Percentiles rank a stretch among this genome's conserved stretches.
phyloP scores from a whole-genome alignment of 2,888 invertebrate species.

The Micropterix aruncella region DNA sequence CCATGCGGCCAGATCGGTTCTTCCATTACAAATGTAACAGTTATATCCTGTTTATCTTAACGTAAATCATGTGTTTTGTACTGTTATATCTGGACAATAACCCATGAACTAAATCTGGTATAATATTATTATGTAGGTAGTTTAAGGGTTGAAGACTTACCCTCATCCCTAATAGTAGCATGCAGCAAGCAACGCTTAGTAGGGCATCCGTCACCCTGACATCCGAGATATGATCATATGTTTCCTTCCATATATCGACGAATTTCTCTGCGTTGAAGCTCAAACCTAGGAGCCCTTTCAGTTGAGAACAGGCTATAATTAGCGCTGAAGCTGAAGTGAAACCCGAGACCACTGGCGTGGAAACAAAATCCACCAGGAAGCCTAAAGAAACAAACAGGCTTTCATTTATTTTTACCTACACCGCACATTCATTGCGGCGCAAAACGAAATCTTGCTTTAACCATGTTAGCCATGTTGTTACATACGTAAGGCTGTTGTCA shows the following conservation, averaged over 20 bases:
- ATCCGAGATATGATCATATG: slow-evolving; percentile 36
- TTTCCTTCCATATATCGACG: slow-evolving; percentile 39
- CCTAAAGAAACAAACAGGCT: slow-evolving; percentile 34
- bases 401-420: too few relatives aligned
- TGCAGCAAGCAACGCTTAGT: slow-evolving; percentile 46
- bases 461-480: not conserved
- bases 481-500: too few relatives aligned
- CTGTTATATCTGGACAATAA: too few relatives aligned
- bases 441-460: slow-evolving; percentile 1
- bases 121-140: too few relatives aligned
- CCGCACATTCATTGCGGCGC: too few relatives aligned
- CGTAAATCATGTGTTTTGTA: too few relatives aligned
- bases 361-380: slow-evolving; percentile 60
- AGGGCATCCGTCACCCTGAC: slow-evolving; percentile 43
- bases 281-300: slow-evolving; percentile 52
- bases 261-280: slow-evolving; percentile 47
- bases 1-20: too few relatives aligned
- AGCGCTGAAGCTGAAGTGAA: slow-evolving; percentile 66
- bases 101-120: too few relatives aligned
- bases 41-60: too few relatives aligned
- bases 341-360: slow-evolving; percentile 57
- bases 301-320: slow-evolving; percentile 60
- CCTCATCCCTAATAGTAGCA: slow-evolving; percentile 43
- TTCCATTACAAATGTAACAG: too few relatives aligned
- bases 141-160: too few relatives aligned